phyloP scores from a whole-genome alignment of 2,888 invertebrate genomes.

The Ctenicera cuprea region DNA sequence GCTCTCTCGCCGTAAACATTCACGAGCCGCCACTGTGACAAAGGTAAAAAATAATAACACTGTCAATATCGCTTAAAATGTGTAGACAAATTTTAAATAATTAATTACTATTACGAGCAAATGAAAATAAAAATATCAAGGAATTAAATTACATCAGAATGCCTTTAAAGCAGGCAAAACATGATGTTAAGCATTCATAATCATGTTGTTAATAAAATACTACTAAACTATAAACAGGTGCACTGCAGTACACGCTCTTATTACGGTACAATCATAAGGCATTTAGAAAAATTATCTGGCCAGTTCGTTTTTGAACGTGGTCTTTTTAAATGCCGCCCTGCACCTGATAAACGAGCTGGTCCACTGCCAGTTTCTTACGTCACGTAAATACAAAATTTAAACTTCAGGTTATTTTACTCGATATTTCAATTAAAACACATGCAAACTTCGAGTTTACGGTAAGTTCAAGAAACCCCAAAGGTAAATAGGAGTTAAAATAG shows the following conservation, averaged over 20 bases:
- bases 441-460: background rate
- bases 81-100: too few relatives aligned
- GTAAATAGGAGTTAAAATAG: background rate
- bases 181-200: conserved; percentile 26
- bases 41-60: too few relatives aligned
- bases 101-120: too few relatives aligned
- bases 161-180: conserved; percentile 4
- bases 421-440: background rate
- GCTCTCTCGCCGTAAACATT: too few relatives aligned
- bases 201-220: conserved; percentile 43
- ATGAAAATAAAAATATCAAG: background rate
- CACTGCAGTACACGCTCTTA: conserved; percentile 43
- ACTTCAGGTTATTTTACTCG: conserved; percentile 22
- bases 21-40: too few relatives aligned
- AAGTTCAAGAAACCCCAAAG: background rate
- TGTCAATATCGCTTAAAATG: too few relatives aligned
- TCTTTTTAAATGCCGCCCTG: conserved; percentile 17
- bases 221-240: conserved; percentile 51
- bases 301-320: conserved; percentile 35
- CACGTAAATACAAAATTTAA: conserved; percentile 47
- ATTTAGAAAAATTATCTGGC: conserved; percentile 46
- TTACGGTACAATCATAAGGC: conserved; percentile 53
- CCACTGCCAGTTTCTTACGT: conserved; percentile 41
- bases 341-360: conserved; percentile 42
- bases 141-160: conserved; percentile 29